A percentile compares a stretch with the other conserved stretches of the same genome.
phyloP scores from a whole-genome alignment of 2,797 vertebrate genomes.

The Protosalanx chinensis region DNA sequence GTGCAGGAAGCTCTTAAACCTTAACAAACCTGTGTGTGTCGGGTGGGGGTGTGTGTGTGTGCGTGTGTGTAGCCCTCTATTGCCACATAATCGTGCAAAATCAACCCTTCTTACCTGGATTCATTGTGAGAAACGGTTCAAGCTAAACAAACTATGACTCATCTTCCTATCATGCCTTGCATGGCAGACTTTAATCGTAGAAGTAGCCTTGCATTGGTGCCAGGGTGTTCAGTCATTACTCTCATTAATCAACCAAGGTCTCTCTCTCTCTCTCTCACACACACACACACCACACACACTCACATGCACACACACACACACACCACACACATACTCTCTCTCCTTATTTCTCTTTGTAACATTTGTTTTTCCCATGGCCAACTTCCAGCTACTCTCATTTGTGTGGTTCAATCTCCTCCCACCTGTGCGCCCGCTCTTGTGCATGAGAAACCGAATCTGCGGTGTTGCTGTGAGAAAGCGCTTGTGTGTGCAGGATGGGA shows the following conservation, averaged over 20 bases:
- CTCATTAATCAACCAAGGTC: conserved; percentile 11
- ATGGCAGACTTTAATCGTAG: neutral
- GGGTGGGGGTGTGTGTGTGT: too few species aligned
- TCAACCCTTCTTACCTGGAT: neutral
- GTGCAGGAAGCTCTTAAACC: too few species aligned
- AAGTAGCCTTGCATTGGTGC: neutral
- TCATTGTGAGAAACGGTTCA: neutral
- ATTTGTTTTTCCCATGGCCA: conserved; percentile 69
- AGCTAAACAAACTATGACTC: conserved; percentile 6
- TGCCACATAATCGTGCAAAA: neutral
- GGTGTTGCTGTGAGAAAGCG: conserved; percentile 47
- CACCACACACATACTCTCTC: neutral
- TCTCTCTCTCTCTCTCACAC: neutral
- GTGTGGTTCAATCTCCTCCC: conserved; percentile 52
- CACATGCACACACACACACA: too few species aligned
- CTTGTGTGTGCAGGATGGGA: conserved; percentile 44
- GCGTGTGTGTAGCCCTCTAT: too few species aligned
- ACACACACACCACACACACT: neutral
- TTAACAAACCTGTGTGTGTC: too few species aligned
- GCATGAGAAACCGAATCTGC: conserved; percentile 55
- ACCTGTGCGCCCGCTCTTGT: conserved; percentile 55
- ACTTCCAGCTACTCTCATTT: conserved; percentile 59
- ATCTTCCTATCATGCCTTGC: neutral
- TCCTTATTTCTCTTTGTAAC: conserved; percentile 25
- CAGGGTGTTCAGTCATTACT: neutral